Conservation (phyloP, 2,888 invertebrate genomes). For the Limnephilus lunatus region DNA sequence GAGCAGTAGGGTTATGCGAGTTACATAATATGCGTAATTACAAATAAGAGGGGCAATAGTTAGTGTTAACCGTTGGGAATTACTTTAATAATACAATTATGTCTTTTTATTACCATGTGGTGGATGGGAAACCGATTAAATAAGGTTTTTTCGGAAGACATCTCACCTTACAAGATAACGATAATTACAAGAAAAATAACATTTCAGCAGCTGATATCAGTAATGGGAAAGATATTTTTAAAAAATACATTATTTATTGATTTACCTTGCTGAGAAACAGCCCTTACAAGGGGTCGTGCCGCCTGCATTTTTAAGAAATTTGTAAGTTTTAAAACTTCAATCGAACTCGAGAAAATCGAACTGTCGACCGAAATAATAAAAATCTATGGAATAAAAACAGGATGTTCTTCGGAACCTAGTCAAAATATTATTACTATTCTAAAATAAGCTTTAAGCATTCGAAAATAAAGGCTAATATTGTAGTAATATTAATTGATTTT, state of each 20-base stretch:
- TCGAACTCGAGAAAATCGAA: constrained; percentile 28
- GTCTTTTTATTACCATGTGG: not conserved
- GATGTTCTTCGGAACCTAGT: not conserved
- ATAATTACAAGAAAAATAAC: not conserved
- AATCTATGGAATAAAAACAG: not conserved
- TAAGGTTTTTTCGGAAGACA: not conserved
- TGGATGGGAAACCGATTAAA: not conserved
- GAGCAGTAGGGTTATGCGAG: constrained; percentile 36
- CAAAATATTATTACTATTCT: not conserved
- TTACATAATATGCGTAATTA: constrained; percentile 35
- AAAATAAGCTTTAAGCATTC: not conserved
- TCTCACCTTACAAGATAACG: not conserved
- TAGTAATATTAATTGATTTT: not conserved
- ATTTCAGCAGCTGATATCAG: not conserved
- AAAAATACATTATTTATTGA: not conserved
- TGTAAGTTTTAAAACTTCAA: not conserved
- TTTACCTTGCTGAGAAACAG: constrained; percentile 51
- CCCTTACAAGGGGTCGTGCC: constrained; percentile 40
- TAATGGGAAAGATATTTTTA: not conserved
- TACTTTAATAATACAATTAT: not conserved
- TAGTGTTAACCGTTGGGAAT: not conserved
- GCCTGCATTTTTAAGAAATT: constrained; percentile 53
- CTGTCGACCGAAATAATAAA: constrained; percentile 2
- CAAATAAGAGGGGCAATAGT: not conserved
- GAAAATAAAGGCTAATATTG: not conserved